Base-by-base conservation (phyloP, 2,888 invertebrate genomes). In the Cantharis rustica region DNA sequence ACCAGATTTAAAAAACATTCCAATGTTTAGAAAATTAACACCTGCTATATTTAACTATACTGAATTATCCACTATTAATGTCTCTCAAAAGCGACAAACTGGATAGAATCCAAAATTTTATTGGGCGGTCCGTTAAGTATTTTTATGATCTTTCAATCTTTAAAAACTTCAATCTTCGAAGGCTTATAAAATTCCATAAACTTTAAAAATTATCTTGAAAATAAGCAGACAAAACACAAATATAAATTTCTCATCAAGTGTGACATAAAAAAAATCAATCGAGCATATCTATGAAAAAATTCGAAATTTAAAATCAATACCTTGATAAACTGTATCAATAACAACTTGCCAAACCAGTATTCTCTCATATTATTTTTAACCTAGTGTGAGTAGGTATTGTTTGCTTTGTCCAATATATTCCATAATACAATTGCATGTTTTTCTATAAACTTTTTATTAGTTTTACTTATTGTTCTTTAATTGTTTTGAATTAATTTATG, bases 1-100 rank as follows among this genome's bases (percentile, higher is more conserved):
- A 66, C 64, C 64, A 66, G 64, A 66, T 66, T 66, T 66, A 66
- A 17, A 66, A 66, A 20, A 66, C 64, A 20, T 66, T 66, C 17
- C 64, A 66, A n/a, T 66, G 20, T 23, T 11, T 23, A 66, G 20
- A 20, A 66, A 66, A 20, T 66, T 66, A 20, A 66, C 23, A 66
- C n/a, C 64, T 66, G 47, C 47, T 47, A 47, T 47, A n/a, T 7
- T 31, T 47, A 47, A n/a, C n/a, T 47, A n/a, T 3, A 47, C 7
- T 47, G 47, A 47, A 47, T 47, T 47, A 47, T n/a, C 47, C 7
- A n/a, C n/a, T n/a, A 47, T 47, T n/a, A 47, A 47, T n/a, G n/a
- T 47, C 47, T 47, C 47, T n/a, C n/a, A 5, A 47, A 47, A 5
- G 47, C n/a, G 47, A 47, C 47, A 47, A n/a, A 47, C n/a, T 47